Evolutionary conservation across 2,797 vertebrate species (phyloP).

Genomic region (Pyrrhura leucotis): DNA sequence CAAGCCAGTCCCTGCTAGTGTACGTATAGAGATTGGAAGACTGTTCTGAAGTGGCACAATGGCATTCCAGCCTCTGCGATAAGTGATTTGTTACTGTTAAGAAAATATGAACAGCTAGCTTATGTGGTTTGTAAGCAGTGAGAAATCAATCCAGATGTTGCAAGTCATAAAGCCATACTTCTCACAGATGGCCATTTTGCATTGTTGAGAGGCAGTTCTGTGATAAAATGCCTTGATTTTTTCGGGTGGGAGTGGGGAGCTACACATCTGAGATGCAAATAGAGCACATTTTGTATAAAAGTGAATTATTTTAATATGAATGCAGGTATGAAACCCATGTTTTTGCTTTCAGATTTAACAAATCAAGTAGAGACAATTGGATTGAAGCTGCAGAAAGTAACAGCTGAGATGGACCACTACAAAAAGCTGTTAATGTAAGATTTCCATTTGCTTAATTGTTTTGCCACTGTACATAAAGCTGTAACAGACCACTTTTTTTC

Average conservation of each 20-base stretch:
- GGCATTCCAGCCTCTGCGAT: not conserved
- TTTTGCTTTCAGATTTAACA: constrained; percentile 63
- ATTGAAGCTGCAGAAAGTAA: constrained; percentile 74
- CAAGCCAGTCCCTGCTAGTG: accelerated
- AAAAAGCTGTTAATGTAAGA: constrained; percentile 79
- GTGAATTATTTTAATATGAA: not conserved
- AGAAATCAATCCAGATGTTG: not conserved
- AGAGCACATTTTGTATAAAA: accelerated
- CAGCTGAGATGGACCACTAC: constrained; percentile 71
- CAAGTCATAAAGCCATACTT: not conserved
- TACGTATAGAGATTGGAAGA: not conserved
- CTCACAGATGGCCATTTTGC: not conserved
- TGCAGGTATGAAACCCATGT: not conserved
- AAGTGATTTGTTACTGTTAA: not conserved
- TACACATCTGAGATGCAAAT: not conserved
- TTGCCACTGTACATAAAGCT: not conserved
- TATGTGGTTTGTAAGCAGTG: not conserved
- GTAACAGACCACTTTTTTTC: not conserved
- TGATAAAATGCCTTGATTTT: not conserved
- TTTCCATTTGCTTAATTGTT: not conserved
- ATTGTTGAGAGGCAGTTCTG: not conserved
- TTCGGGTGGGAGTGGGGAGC: not conserved
- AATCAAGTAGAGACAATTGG: constrained; percentile 70
- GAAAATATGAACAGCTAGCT: not conserved
- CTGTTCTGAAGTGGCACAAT: not conserved